Base-by-base conservation (phyloP, 2,113 vertebrate genomes). In the Sebastes fasciatus region DNA sequence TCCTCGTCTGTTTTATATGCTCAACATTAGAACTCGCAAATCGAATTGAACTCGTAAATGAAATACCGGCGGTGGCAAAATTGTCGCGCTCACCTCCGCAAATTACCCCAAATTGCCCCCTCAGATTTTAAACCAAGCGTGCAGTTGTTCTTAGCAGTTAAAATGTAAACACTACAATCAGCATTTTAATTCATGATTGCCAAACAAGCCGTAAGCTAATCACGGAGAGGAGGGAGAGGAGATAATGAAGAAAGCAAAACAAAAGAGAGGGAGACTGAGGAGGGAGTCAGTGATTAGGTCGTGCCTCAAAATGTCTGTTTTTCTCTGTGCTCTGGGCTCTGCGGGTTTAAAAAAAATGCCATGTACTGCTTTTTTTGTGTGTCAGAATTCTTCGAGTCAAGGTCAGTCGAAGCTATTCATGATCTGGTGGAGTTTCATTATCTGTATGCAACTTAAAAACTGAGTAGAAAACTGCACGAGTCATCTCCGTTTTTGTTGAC, bases 191-290 rank as follows among this genome's bases (percentile, higher is more conserved):
- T 91, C 70, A 80, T 23, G 80, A 85, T 89, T 86, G 80, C 86
- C 76, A 91, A 93, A 92, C 86, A 91, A 90, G 91, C 93, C 80
- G 70, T 86, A 63, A 93, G 89, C 77, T 89, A 88, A 81, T 90
- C 84, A 90, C 43, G 0, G 66, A 13, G 65, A 63, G 55, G n/a
- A 64, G 74, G 34, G 61, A 73, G 79, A 70, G 54, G 74, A 87
- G 86, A 85, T 91, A 90, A 92, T 89, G 83, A 86, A 92, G 72
- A 80, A 90, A 80, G 72, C 86, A 58, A 51, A 61, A 63, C 74
- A 14, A 45, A 46, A 64, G 65, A 67, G 85, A 71, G 60, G 48
- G 58, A 73, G 66, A 74, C 55, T 46, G n/a, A 62, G 64, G 57
- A 79, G 82, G 77, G 80, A 86, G 70, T 48, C 52, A 48, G 83